Evolutionary conservation across 2,113 vertebrate genomes (phyloP).

Genomic region (Tringa solitaria): DNA sequence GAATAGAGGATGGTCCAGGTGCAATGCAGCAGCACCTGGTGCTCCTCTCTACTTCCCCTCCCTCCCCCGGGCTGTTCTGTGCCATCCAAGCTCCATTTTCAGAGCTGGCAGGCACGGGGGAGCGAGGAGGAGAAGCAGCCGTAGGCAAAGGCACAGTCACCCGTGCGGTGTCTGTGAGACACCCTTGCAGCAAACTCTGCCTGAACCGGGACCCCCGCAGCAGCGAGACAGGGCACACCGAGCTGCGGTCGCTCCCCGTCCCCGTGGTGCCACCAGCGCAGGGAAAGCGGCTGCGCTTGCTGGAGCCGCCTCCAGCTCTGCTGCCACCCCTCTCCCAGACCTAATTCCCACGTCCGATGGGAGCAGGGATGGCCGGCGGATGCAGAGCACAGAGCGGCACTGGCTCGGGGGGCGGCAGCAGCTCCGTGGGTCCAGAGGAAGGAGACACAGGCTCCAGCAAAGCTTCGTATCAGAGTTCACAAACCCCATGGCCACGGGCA

Average conservation of each 20-base stretch:
- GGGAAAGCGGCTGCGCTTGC: background rate
- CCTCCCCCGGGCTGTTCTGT: background rate
- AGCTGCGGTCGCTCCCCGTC: background rate
- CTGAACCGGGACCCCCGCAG: background rate
- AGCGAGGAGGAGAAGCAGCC: background rate
- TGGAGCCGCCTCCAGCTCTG: background rate
- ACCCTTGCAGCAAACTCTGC: background rate
- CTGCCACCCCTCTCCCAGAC: background rate
- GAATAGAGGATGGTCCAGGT: background rate
- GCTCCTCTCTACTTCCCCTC: background rate
- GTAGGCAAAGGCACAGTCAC: background rate
- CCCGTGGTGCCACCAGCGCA: fast-evolving
- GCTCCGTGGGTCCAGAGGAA: fast-evolving
- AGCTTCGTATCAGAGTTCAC: fast-evolving
- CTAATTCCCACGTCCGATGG: background rate
- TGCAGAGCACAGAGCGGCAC: background rate
- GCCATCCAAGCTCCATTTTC: background rate
- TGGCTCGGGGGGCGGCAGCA: background rate
- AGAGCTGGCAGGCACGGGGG: background rate
- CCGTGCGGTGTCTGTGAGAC: background rate
- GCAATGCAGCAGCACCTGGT: background rate
- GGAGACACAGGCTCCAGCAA: background rate
- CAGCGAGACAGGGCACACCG: fast-evolving
- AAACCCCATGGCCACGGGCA: fast-evolving
- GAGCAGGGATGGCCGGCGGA: background rate